Evolutionary conservation across 1,140 invertebrate species (phyloP).

Genomic region (Drosophila arawakana): DNA sequence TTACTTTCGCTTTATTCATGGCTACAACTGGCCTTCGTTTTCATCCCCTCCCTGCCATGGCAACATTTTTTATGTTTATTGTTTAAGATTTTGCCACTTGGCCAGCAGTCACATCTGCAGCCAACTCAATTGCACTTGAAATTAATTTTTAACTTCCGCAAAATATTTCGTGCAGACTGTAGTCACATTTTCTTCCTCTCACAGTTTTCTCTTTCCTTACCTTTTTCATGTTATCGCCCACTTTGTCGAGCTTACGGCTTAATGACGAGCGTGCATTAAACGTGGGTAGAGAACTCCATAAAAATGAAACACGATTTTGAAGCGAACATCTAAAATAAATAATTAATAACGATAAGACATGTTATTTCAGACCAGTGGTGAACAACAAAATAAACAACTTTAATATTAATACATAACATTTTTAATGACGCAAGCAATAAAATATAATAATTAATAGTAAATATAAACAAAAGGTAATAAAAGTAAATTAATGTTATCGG

Average conservation of each 20-base stretch:
- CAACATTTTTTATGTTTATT: constrained; percentile 78
- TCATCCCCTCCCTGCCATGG: background rate
- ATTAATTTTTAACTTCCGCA: constrained; percentile 82
- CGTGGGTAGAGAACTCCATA: constrained; percentile 49
- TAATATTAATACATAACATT: background rate
- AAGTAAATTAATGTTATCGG: background rate
- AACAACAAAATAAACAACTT: constrained; percentile 20
- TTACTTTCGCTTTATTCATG: constrained; percentile 72
- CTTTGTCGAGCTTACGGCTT: constrained; percentile 50
- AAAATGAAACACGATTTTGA: constrained; percentile 52
- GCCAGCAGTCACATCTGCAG: constrained; percentile 66
- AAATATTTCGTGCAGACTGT: constrained; percentile 57
- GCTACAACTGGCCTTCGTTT: constrained; percentile 31
- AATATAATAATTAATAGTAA: constrained; percentile 8
- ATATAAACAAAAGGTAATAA: background rate
- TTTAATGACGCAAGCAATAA: constrained; percentile 14
- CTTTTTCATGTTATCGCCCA: constrained; percentile 22
- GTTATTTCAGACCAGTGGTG: constrained; percentile 17
- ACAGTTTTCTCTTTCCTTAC: background rate
- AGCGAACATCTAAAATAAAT: constrained; percentile 64
- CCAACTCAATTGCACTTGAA: constrained; percentile 61
- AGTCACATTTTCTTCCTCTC: constrained; percentile 13
- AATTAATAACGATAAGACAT: constrained; percentile 74
- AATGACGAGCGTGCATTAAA: constrained; percentile 78
- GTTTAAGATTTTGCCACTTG: constrained; percentile 66